phyloP scores from a whole-genome alignment of 1,140 invertebrate genomes.

The Anoplophora glabripennis region DNA sequence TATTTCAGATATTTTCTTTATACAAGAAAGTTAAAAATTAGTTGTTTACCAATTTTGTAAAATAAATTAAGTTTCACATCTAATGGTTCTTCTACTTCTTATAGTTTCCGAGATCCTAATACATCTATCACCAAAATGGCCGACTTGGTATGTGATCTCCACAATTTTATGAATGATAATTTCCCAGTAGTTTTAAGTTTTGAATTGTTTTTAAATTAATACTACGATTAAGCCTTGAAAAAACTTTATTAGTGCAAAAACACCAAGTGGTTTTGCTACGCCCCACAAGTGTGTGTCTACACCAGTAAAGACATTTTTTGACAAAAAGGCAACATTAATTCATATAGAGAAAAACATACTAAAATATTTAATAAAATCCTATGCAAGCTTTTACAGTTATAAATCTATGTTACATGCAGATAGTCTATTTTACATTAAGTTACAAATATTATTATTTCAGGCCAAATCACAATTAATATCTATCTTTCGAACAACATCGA shows the following conservation, averaged over 20 bases:
- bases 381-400: constrained; percentile 42
- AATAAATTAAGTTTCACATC: no score
- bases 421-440: constrained; percentile 38
- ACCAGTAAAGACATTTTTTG: constrained; percentile 29
- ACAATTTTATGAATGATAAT: no score
- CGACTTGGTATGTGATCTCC: no score
- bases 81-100: no score
- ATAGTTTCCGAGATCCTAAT: no score
- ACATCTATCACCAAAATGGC: no score
- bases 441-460: constrained; percentile 32
- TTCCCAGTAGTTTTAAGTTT: no score
- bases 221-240: constrained; percentile 7
- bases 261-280: constrained; percentile 6
- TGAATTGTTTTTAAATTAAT: no score
- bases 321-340: constrained; percentile 45
- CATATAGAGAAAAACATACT: constrained; percentile 39
- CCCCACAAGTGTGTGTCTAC: constrained; percentile 17
- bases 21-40: no score
- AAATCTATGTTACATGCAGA: constrained; percentile 44
- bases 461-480: constrained; percentile 39
- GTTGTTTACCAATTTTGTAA: no score
- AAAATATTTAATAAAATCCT: constrained; percentile 41
- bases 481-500: constrained; percentile 20
- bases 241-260: constrained; percentile 28
- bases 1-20: no score